Conservation (phyloP, 2,797 vertebrate species). For the Malacoraja senta region DNA sequence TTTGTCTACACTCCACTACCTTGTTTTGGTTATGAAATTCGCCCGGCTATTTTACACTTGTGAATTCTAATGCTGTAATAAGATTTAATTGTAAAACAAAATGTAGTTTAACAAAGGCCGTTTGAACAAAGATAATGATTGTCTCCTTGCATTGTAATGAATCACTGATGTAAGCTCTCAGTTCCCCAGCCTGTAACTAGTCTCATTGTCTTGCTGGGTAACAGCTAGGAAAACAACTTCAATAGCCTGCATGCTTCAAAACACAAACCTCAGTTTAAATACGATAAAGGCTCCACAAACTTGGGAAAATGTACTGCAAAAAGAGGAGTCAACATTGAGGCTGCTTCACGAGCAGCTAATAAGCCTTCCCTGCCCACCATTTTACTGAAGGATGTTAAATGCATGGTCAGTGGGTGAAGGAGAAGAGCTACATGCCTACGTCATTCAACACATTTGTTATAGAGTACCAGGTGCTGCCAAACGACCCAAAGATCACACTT, state of each 20-base stretch:
- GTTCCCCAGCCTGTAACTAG: slow-evolving; percentile 15
- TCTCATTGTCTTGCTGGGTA: not conserved
- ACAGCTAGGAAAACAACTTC: not conserved
- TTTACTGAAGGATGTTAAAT: not conserved
- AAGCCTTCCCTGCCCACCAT: not conserved
- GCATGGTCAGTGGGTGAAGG: not conserved
- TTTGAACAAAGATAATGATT: not conserved
- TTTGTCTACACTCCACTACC: not conserved
- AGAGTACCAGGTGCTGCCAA: not conserved
- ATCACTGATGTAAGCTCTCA: not conserved
- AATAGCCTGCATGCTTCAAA: not conserved
- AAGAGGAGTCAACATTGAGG: not conserved
- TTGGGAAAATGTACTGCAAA: not conserved
- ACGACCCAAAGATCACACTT: not conserved
- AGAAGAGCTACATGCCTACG: not conserved
- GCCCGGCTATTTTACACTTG: not conserved
- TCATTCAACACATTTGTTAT: not conserved
- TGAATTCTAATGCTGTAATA: not conserved
- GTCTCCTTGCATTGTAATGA: not conserved
- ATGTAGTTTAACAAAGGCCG: not conserved
- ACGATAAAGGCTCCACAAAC: not conserved
- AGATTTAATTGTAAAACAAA: not conserved
- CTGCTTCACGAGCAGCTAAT: not conserved
- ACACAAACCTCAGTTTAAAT: not conserved
- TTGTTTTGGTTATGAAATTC: not conserved